Conservation (phyloP, 53 echinoderm and acorn worm species). For the Arbacia lixula region DNA sequence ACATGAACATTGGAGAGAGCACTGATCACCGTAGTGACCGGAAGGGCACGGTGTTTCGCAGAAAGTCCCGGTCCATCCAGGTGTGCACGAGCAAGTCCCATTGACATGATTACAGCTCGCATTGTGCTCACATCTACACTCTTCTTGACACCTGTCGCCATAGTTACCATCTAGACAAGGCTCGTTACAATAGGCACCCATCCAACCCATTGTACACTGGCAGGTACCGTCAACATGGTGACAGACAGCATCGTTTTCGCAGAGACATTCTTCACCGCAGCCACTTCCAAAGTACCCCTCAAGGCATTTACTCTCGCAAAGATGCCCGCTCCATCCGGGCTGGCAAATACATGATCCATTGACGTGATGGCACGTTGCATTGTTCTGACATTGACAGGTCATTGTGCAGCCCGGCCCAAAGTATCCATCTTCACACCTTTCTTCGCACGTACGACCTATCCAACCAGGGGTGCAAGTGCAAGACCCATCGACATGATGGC, state of each 20-base stretch:
- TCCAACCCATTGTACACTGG: conserved; percentile 60
- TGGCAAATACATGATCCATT: conserved; percentile 60
- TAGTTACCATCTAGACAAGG: conserved; percentile 56
- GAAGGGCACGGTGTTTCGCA: conserved; percentile 59
- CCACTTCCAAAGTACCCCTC: conserved; percentile 67
- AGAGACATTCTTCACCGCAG: conserved; percentile 67
- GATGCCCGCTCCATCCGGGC: conserved; percentile 69
- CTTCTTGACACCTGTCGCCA: conserved; percentile 55
- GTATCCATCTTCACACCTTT: conserved; percentile 37
- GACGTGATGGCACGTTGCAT: conserved; percentile 24
- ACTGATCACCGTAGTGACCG: conserved; percentile 63
- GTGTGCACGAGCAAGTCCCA: conserved; percentile 69
- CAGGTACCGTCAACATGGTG: conserved; percentile 69
- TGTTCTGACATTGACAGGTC: conserved; percentile 49
- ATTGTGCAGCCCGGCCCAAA: conserved; percentile 56
- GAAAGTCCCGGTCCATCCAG: conserved; percentile 59
- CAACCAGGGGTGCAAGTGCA: conserved; percentile 78
- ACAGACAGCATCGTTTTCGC: conserved; percentile 72
- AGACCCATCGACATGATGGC: conserved; percentile 55
- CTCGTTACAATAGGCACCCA: conserved; percentile 47
- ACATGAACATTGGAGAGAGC: conserved; percentile 60
- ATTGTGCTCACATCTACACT: conserved; percentile 62
- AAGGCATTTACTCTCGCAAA: conserved; percentile 64
- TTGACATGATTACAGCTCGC: conserved; percentile 56
- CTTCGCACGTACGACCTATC: conserved; percentile 46